These are phyloP conservation scores for Tetramorium simillimum DNA, from an alignment of 1,140 invertebrate species.

Conservation along the genomic window DNA sequence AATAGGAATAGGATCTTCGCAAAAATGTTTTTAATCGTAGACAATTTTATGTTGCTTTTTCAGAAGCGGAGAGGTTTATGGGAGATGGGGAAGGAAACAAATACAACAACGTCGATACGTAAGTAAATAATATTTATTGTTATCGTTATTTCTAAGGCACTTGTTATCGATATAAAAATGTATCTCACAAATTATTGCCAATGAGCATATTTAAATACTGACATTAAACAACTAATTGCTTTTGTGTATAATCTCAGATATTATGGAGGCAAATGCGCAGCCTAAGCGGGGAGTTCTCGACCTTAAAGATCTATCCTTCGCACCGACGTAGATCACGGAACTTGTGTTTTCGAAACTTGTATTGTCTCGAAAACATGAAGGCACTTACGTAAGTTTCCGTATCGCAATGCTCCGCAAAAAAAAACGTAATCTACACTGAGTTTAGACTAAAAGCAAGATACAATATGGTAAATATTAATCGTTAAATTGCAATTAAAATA, in stretches of 20 bases:
- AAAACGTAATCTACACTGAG: conserved; percentile 75
- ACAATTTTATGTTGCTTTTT: too few relatives aligned
- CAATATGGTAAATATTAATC: conserved; percentile 75
- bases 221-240: conserved; percentile 82
- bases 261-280: conserved; percentile 67
- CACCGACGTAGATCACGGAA: not conserved
- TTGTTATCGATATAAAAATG: conserved; percentile 84
- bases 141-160: conserved; percentile 84
- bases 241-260: conserved; percentile 80
- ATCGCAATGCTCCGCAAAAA: conserved; percentile 66
- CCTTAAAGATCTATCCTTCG: conserved; percentile 8
- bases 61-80: not conserved
- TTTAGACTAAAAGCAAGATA: conserved; percentile 80
- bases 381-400: conserved; percentile 61
- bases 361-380: conserved; percentile 38
- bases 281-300: conserved; percentile 64
- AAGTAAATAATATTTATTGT: conserved; percentile 85
- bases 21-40: too few relatives aligned
- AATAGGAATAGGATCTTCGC: too few relatives aligned
- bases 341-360: not conserved
- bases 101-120: conserved; percentile 68
- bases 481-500: conserved; percentile 78
- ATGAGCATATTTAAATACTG: conserved; percentile 85
- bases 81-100: not conserved
- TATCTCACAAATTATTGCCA: conserved; percentile 82